These are phyloP conservation scores for Microcebus jonahi DNA, from an alignment of 2,113 vertebrate genomes.

Conservation along the genomic window DNA sequence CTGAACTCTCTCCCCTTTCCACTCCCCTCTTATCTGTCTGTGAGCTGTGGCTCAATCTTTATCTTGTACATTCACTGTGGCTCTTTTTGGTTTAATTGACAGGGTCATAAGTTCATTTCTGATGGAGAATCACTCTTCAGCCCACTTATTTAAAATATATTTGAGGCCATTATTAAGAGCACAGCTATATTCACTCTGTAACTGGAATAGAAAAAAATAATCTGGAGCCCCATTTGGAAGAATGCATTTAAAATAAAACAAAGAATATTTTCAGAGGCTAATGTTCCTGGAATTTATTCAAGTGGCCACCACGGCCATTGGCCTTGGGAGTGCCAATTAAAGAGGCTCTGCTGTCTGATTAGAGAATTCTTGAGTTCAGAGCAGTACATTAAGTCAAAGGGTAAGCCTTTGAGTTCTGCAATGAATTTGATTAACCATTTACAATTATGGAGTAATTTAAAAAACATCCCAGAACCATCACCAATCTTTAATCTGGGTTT, in stretches of 20 bases:
- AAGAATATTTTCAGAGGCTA: slow-evolving; percentile 78
- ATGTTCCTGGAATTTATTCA: slow-evolving; percentile 79
- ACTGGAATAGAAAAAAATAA: slow-evolving; percentile 22
- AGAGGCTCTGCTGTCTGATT: slow-evolving; percentile 77
- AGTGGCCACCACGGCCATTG: slow-evolving; percentile 71
- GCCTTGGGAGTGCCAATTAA: slow-evolving; percentile 65
- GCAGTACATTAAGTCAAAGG: slow-evolving; percentile 70
- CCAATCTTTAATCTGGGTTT: slow-evolving; percentile 23
- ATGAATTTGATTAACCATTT: slow-evolving; percentile 63
- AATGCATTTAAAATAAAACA: slow-evolving; percentile 81
- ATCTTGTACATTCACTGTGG: slow-evolving; percentile 61
- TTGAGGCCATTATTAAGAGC: slow-evolving; percentile 71
- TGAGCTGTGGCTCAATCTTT: slow-evolving; percentile 59
- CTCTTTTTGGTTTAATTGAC: slow-evolving; percentile 74
- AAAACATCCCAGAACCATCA: slow-evolving; percentile 6
- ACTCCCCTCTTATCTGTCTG: neutral
- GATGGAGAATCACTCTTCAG: slow-evolving; percentile 73
- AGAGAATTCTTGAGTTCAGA: slow-evolving; percentile 74
- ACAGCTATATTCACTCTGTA: slow-evolving; percentile 64
- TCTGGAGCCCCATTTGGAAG: slow-evolving; percentile 53
- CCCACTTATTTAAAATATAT: slow-evolving; percentile 77
- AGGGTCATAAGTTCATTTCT: slow-evolving; percentile 82
- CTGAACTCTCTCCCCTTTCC: neutral
- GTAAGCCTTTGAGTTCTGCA: slow-evolving; percentile 32
- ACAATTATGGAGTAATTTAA: slow-evolving; percentile 30